Evolutionary conservation across 2,797 vertebrate genomes (phyloP).

Genomic region (Malacoraja senta): DNA sequence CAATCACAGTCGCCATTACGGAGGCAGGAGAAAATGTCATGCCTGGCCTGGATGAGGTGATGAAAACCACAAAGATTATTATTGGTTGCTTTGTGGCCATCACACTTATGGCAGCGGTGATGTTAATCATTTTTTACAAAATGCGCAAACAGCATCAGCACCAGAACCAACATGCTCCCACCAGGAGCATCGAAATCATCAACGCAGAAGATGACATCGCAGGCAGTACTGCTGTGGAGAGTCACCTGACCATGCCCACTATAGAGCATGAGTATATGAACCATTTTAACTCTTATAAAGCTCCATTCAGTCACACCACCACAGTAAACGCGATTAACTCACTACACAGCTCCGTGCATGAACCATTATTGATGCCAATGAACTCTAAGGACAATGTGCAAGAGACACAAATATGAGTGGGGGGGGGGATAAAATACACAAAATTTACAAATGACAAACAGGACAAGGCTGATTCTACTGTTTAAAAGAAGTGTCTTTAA

Average conservation of each 20-base stretch:
- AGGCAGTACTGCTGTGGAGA: constrained; percentile 83
- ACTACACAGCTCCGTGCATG: constrained; percentile 99
- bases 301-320: constrained; percentile 90
- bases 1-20: constrained; percentile 84
- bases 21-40: constrained; percentile 69
- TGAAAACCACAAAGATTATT: constrained; percentile 99
- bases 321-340: constrained; percentile 94
- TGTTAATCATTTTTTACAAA: constrained; percentile 99
- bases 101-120: constrained; percentile 97
- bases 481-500: constrained; percentile 99
- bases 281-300: constrained; percentile 97
- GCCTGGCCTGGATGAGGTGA: constrained; percentile 92
- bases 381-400: constrained; percentile 99
- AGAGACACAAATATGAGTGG: constrained; percentile 86
- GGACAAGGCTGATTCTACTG: constrained; percentile 94
- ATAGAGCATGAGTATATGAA: constrained; percentile 98
- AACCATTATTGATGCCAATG: constrained; percentile 99
- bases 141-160: constrained; percentile 99
- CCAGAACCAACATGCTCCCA: constrained; percentile 91
- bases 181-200: constrained; percentile 95
- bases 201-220: constrained; percentile 96
- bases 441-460: constrained; percentile 80
- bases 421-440: constrained; percentile 58
- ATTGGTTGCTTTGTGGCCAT: constrained; percentile 99
- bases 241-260: constrained; percentile 89